phyloP scores from a whole-genome alignment of 1,140 invertebrate genomes.

The Watersipora subatra region DNA sequence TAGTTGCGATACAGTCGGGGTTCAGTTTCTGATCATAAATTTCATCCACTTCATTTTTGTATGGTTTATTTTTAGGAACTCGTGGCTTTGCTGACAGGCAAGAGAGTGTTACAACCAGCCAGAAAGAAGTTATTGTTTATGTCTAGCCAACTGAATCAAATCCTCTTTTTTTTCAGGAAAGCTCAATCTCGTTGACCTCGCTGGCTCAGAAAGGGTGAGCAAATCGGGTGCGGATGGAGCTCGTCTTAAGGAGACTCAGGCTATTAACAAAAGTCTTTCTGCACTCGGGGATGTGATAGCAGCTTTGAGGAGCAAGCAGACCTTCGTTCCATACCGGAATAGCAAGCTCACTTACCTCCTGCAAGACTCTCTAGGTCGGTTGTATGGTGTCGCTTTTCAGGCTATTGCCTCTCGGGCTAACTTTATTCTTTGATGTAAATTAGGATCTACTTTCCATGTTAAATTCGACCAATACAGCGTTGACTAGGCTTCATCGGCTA shows the following conservation, averaged over 20 bases:
- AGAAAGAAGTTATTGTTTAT: too few relatives aligned
- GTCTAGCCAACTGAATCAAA: too few relatives aligned
- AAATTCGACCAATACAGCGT: too few relatives aligned
- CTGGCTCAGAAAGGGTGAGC: slow-evolving; percentile 87
- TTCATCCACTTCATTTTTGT: too few relatives aligned
- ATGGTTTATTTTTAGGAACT: too few relatives aligned
- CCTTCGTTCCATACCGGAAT: slow-evolving; percentile 41
- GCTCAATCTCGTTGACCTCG: slow-evolving; percentile 83
- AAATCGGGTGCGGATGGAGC: slow-evolving; percentile 80
- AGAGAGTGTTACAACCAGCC: too few relatives aligned
- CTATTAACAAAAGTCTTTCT: slow-evolving; percentile 84
- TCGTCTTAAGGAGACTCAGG: slow-evolving; percentile 73
- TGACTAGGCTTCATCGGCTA: background rate
- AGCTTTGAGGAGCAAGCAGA: slow-evolving; percentile 53
- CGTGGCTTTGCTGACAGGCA: too few relatives aligned
- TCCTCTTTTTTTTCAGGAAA: slow-evolving; percentile 61
- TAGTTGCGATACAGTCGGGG: too few relatives aligned
- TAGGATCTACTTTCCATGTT: too few relatives aligned
- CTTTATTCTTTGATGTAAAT: too few relatives aligned
- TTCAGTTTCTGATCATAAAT: too few relatives aligned
- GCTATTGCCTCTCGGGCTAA: too few relatives aligned
- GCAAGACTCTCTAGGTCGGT: slow-evolving; percentile 60
- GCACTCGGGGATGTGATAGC: slow-evolving; percentile 88
- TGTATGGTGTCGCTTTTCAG: background rate
- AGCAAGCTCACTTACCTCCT: slow-evolving; percentile 38